Conservation (phyloP, 2,113 vertebrate species). For the Ornithorhynchus anatinus region DNA sequence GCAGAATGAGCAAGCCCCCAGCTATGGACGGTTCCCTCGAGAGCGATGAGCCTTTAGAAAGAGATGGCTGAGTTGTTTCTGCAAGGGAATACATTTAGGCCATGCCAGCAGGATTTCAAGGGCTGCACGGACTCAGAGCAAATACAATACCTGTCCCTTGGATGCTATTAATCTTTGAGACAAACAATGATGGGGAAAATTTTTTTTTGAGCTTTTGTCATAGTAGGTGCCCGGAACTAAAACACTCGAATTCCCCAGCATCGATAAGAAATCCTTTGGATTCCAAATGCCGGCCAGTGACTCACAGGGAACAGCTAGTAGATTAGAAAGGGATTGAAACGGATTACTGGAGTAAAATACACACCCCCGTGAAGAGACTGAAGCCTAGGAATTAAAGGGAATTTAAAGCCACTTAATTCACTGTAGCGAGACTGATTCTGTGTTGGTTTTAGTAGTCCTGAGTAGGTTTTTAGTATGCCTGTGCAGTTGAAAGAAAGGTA, state of each 20-base stretch:
- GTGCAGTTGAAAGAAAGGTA: neutral
- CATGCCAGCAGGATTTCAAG: constrained; percentile 46
- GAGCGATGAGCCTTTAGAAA: constrained; percentile 1
- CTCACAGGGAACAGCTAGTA: constrained; percentile 8
- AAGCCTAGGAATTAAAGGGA: neutral
- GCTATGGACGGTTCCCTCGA: constrained; percentile 8
- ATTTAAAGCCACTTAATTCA: neutral
- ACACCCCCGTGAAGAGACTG: neutral
- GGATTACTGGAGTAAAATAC: neutral
- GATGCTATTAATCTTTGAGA: constrained; percentile 21
- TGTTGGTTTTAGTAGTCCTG: no score
- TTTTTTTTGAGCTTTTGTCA: neutral
- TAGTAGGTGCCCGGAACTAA: neutral
- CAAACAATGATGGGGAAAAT: constrained; percentile 38
- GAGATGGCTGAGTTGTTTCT: constrained; percentile 6
- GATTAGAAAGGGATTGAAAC: constrained; percentile 15
- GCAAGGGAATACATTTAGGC: constrained; percentile 31
- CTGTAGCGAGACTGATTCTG: neutral
- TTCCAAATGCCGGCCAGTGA: constrained; percentile 39
- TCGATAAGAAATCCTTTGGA: constrained; percentile 28
- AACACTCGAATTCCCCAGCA: constrained; percentile 4
- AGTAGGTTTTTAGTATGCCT: neutral
- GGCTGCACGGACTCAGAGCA: constrained; percentile 30
- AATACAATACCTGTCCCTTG: constrained; percentile 22
- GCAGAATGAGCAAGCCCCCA: neutral